These are phyloP conservation scores for Gymnothorax javanicus DNA, from an alignment of 2,797 vertebrate genomes.

Conservation along the genomic window DNA sequence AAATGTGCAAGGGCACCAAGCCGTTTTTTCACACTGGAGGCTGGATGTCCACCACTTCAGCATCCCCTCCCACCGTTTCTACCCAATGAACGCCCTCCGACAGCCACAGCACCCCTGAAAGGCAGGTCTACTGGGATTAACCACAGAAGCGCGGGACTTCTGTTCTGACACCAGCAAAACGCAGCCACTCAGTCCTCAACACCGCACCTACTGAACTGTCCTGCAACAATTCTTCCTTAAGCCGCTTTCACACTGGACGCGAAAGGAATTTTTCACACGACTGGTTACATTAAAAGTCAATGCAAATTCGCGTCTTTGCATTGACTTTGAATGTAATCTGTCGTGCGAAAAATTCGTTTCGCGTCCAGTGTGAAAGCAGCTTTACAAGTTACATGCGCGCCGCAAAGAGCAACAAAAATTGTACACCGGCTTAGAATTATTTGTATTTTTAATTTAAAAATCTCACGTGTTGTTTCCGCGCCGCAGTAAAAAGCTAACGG, in stretches of 20 bases:
- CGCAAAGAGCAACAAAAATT: constrained; percentile 65
- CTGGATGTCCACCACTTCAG: constrained; percentile 62
- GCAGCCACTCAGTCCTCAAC: constrained; percentile 12
- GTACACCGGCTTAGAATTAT: neutral
- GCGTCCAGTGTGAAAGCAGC: constrained; percentile 63
- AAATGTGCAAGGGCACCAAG: constrained; percentile 64
- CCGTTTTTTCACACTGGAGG: constrained; percentile 47
- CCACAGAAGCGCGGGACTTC: constrained; percentile 59
- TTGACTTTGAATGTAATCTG: too few species aligned
- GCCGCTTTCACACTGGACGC: too few species aligned
- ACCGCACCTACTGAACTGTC: too few species aligned
- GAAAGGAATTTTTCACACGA: too few species aligned
- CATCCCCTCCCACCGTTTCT: constrained; percentile 71
- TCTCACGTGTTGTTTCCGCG: neutral
- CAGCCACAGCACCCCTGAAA: constrained; percentile 66
- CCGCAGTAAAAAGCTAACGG: neutral
- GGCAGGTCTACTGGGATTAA: constrained; percentile 65
- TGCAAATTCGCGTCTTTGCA: too few species aligned
- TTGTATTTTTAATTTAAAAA: too few species aligned
- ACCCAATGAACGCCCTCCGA: constrained; percentile 70
- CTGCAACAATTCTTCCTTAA: too few species aligned
- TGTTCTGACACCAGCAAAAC: constrained; percentile 67
- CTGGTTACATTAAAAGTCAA: too few species aligned
- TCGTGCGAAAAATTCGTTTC: constrained; percentile 56
- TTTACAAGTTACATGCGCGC: constrained; percentile 66